Percentiles rank a stretch among this genome's conserved stretches.
These are phyloP conservation scores for Lasioglossum leucozonium DNA, from an alignment of 2,888 invertebrate species.

Conservation along the genomic window DNA sequence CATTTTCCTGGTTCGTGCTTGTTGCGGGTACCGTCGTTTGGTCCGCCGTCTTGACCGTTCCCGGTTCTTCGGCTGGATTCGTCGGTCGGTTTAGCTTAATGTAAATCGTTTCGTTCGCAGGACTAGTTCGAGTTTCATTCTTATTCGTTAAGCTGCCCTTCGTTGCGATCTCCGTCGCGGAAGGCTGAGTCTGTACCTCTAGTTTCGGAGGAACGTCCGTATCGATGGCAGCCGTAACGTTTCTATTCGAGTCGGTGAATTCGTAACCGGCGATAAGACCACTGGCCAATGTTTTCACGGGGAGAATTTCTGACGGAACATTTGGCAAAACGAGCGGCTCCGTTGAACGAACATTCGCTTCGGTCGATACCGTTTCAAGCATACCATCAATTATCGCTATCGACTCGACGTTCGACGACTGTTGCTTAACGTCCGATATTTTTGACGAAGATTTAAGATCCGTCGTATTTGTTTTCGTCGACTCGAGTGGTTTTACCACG, in stretches of 20 bases:
- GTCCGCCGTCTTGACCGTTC: background rate
- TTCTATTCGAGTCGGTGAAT: background rate
- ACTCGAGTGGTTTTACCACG: background rate
- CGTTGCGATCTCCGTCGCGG: background rate
- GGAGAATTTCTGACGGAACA: background rate
- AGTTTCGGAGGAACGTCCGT: background rate
- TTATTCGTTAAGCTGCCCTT: background rate
- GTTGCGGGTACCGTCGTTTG: background rate
- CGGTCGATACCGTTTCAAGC: conserved; percentile 19
- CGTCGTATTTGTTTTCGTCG: background rate
- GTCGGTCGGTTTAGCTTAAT: background rate
- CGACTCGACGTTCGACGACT: background rate
- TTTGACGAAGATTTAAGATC: background rate
- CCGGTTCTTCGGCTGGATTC: background rate
- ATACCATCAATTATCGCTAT: conserved; percentile 31
- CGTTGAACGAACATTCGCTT: conserved; percentile 7
- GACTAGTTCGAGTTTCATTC: background rate
- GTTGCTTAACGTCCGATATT: background rate
- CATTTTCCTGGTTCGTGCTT: background rate
- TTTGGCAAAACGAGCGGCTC: conserved; percentile 4
- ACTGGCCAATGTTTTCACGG: conserved; percentile 46
- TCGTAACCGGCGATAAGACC: conserved; percentile 39
- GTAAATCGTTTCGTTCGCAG: background rate
- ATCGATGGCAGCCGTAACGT: background rate
- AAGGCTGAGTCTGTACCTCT: background rate